phyloP scores from a whole-genome alignment of 35 echinoderm and acorn worm species.

The Heliocidaris erythrogramma region DNA sequence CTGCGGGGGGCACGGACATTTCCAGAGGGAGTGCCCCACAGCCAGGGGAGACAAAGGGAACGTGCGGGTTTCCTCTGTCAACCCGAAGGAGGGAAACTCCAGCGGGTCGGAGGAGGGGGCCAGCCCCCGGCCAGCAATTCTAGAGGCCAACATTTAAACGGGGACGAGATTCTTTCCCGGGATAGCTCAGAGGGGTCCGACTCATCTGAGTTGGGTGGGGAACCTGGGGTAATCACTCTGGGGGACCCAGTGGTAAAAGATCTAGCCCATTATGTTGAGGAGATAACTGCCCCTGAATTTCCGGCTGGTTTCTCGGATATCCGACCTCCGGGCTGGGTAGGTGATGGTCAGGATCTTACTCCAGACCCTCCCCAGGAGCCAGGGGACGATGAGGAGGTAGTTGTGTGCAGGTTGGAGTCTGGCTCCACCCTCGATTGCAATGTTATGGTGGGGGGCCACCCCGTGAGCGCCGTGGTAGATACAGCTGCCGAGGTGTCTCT shows the following conservation, averaged over 20 bases:
- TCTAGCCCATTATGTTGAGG: not conserved
- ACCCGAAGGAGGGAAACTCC: not conserved
- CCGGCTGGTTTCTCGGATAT: not conserved
- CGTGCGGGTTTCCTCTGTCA: not conserved
- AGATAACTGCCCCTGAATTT: not conserved
- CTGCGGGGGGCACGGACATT: not conserved
- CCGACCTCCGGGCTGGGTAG: not conserved
- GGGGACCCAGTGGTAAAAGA: not conserved
- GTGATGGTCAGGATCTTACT: not conserved
- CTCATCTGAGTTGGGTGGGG: too few species aligned
- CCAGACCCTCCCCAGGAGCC: not conserved
- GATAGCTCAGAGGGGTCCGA: too few species aligned
- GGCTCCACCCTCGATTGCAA: not conserved
- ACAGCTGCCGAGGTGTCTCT: slow-evolving; percentile 56
- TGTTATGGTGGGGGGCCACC: not conserved
- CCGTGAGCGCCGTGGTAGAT: slow-evolving; percentile 25
- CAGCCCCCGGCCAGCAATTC: not conserved
- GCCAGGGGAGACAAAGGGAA: too few species aligned
- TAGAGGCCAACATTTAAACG: not conserved
- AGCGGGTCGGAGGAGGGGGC: not conserved
- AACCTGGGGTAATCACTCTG: not conserved
- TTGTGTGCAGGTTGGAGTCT: not conserved
- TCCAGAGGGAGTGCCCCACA: not conserved
- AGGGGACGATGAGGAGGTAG: not conserved
- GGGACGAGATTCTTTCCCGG: too few species aligned